Evolutionary conservation across 2,888 invertebrate species (phyloP).

Genomic region (Dexiosoma caninum): DNA sequence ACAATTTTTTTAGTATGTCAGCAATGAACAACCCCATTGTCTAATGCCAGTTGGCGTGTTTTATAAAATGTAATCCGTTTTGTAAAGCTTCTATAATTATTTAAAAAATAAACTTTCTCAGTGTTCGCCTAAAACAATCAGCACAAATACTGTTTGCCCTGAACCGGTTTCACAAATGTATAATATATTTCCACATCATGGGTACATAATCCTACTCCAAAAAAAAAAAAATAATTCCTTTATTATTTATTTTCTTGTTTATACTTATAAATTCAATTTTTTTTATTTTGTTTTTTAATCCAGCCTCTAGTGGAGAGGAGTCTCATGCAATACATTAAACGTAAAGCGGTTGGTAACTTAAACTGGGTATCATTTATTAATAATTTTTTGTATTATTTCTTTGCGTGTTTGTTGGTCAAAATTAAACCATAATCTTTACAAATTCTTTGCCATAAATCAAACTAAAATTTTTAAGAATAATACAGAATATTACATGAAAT

Average conservation of each 20-base stretch:
- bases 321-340: conserved; percentile 74
- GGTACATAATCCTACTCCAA: not conserved
- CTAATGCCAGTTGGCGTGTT: too few relatives aligned
- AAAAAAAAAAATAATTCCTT: not conserved
- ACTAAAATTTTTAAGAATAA: conserved; percentile 14
- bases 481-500: conserved; percentile 1
- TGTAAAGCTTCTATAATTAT: not conserved
- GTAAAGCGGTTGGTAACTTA: conserved; percentile 71
- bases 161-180: not conserved
- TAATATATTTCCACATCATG: conserved; percentile 24
- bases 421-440: conserved; percentile 58
- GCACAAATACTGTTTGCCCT: not conserved
- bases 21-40: too few relatives aligned
- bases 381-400: conserved; percentile 7
- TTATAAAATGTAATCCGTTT: too few relatives aligned
- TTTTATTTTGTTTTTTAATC: conserved; percentile 23
- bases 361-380: conserved; percentile 29
- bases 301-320: conserved; percentile 75
- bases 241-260: conserved; percentile 32
- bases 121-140: not conserved
- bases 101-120: not conserved
- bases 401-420: conserved; percentile 33
- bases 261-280: too few relatives aligned
- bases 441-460: conserved; percentile 57
- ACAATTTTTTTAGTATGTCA: too few relatives aligned